Percentiles rank a stretch among this genome's conserved stretches.
Evolutionary conservation across 2,113 vertebrate species (phyloP).

Genomic region (Daphoenositta chrysoptera): DNA sequence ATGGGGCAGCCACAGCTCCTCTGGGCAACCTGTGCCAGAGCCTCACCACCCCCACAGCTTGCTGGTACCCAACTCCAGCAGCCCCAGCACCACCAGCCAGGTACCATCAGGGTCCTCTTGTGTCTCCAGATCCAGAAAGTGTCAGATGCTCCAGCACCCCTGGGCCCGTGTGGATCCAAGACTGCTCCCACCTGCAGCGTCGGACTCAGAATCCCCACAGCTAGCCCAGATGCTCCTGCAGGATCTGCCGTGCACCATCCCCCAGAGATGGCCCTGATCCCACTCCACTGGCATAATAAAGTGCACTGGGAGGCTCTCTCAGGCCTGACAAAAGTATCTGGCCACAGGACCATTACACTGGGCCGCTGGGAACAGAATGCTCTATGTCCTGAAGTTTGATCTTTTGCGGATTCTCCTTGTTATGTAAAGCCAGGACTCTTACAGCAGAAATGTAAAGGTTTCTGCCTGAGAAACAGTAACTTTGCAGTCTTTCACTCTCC

Average conservation of each 20-base stretch:
- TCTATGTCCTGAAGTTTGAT: not conserved
- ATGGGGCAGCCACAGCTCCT: not conserved
- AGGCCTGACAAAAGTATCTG: not conserved
- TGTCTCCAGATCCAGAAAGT: not conserved
- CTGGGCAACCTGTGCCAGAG: not conserved
- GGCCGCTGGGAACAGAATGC: not conserved
- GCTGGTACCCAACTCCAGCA: not conserved
- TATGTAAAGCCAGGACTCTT: not conserved
- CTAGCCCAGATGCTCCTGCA: accelerated
- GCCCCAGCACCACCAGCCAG: not conserved
- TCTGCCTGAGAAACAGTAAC: not conserved
- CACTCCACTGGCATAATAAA: not conserved
- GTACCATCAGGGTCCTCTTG: not conserved
- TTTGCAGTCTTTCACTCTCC: not conserved
- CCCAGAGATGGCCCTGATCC: not conserved
- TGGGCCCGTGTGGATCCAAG: accelerated
- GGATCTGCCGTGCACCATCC: accelerated
- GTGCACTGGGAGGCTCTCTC: not conserved
- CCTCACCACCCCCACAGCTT: not conserved
- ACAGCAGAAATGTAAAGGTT: not conserved
- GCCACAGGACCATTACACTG: not conserved
- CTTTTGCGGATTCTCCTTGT: not conserved
- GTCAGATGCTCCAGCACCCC: not conserved
- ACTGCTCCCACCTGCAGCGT: accelerated
- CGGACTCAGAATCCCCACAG: too few relatives aligned